A percentile compares a stretch with the other conserved stretches of the same genome.
phyloP scores from a whole-genome alignment of 1,140 invertebrate genomes.

The Belonocnema kinseyi region DNA sequence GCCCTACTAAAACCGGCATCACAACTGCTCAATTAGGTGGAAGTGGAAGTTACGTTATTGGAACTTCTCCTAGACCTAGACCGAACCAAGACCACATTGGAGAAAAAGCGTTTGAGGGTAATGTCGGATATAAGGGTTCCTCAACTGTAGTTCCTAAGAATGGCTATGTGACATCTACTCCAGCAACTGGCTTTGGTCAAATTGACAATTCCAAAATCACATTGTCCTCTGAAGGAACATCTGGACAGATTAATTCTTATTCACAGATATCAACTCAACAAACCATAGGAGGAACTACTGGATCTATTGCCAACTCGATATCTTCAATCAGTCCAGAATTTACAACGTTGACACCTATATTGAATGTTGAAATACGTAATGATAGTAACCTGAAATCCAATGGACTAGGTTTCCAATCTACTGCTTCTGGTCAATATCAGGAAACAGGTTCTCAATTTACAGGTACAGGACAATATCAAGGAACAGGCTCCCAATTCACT shows the following conservation, averaged over 20 bases:
- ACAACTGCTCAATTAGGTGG: constrained; percentile 69
- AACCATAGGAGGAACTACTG: no score
- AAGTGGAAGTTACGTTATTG: constrained; percentile 65
- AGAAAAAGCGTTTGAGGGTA: constrained; percentile 65
- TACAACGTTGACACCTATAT: constrained; percentile 55
- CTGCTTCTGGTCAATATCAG: not conserved
- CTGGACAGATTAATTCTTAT: no score
- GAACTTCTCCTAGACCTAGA: constrained; percentile 49
- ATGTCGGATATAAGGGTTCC: constrained; percentile 51
- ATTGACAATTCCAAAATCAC: not conserved
- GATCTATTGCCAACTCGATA: not conserved
- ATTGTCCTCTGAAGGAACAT: no score
- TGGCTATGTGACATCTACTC: constrained; percentile 12
- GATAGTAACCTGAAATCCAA: not conserved
- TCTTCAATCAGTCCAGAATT: constrained; percentile 20
- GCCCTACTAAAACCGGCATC: constrained; percentile 69
- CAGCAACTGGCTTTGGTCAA: not conserved
- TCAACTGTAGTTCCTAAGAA: constrained; percentile 36
- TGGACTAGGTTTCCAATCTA: not conserved
- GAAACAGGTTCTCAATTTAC: not conserved
- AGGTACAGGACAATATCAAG: not conserved
- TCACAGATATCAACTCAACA: no score
- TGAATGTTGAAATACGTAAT: constrained; percentile 56
- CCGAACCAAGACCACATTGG: constrained; percentile 64
- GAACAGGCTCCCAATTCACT: not conserved